Conservation (phyloP, 2,113 vertebrate species). For the Ascaphus truei region DNA sequence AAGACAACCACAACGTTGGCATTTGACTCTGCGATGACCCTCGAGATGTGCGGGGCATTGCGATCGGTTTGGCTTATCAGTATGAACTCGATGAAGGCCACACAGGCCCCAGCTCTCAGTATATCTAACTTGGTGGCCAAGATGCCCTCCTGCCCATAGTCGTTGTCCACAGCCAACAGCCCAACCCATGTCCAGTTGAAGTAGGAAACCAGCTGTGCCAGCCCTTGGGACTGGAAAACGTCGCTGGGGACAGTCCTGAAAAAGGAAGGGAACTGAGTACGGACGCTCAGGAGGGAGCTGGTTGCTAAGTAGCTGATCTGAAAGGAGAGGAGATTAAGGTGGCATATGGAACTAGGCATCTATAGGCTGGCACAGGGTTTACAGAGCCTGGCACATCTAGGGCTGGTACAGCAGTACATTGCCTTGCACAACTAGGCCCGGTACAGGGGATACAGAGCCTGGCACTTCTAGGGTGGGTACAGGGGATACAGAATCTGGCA, state of each 20-base stretch:
- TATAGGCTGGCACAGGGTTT: too few relatives aligned
- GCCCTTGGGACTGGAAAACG: background rate
- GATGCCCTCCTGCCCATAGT: conserved; percentile 30
- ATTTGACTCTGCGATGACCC: background rate
- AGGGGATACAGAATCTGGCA: too few relatives aligned
- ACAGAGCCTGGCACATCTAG: too few relatives aligned
- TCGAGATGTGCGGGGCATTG: background rate
- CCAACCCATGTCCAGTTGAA: conserved; percentile 36
- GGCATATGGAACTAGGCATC: too few relatives aligned
- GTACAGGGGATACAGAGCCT: too few relatives aligned
- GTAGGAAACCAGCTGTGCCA: conserved; percentile 5
- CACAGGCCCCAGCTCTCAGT: background rate
- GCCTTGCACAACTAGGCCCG: too few relatives aligned
- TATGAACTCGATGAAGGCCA: background rate
- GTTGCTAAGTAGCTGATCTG: too few relatives aligned
- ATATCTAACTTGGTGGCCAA: background rate
- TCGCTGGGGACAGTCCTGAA: conserved; percentile 17
- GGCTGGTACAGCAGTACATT: too few relatives aligned
- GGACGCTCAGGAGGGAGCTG: too few relatives aligned
- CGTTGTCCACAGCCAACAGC: conserved; percentile 32
- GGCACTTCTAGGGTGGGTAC: too few relatives aligned
- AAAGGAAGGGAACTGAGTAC: conserved; percentile 38
- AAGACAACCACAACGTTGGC: conserved; percentile 8
- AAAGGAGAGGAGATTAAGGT: too few relatives aligned
- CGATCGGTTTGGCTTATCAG: background rate